Base-by-base conservation (phyloP, 2,888 invertebrate genomes). In the Mellilla xanthometata region DNA sequence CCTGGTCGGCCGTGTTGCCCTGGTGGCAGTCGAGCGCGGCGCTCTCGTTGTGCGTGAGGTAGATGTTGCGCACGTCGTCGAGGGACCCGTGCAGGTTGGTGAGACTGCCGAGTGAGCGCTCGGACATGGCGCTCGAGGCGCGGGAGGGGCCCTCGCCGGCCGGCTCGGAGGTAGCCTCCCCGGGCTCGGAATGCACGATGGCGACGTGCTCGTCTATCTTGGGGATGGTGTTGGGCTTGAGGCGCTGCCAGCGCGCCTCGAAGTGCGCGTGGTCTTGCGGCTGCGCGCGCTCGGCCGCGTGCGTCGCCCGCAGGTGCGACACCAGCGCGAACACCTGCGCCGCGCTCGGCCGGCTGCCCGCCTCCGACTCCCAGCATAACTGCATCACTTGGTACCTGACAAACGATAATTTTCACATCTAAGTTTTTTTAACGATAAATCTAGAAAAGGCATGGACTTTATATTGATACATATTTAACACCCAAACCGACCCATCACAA, bases 331-430 rank as follows among this genome's bases (percentile, higher is more conserved):
- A 69, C 9, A 90, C 80, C 47, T 89, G 83, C 0, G 77, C 63
- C 1, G 82, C 64, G 0, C 78, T 69, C 1, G 85, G 83, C 3
- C 89, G 78, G 2, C 54, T 58, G 2, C 64, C 65, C 0, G 81
- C 75, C 30, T 59, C 56, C 0, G 64, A 50, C 43, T 88, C 81
- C 94, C 94, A 95, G 71, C 95, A 95, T 39, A 93, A 83, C 68
- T 93, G 92, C 93, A 95, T 94, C 52, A 95, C 86, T 76, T 93
- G 92, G 76, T 92, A 93, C 61, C 94, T 94, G 76, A n/a, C n/a
- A n/a, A n/a, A n/a, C n/a, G n/a, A n/a, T n/a, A n/a, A n/a, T n/a
- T n/a, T n/a, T n/a, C n/a, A n/a, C n/a, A n/a, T n/a, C n/a, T n/a
- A n/a, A n/a, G n/a, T n/a, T n/a, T n/a, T n/a, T n/a, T n/a, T n/a